Base-by-base conservation (phyloP, 2,888 invertebrate genomes). In the Erebia epiphron region DNA sequence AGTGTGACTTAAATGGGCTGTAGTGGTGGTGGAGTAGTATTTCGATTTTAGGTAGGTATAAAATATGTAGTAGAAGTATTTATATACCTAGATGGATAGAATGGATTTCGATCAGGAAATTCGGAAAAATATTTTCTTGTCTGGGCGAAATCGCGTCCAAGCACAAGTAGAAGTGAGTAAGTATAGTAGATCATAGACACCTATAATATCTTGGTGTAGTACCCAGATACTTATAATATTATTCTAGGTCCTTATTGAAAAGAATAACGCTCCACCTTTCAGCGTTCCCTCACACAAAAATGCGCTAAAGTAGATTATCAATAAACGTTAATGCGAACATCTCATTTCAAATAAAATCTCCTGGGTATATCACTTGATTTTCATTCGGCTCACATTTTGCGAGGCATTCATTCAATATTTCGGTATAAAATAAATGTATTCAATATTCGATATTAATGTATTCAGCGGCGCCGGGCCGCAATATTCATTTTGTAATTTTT, bases 401-500 rank as follows among this genome's bases (percentile, higher is more conserved):
- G 79, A 80, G 80, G 82, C 83, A 86, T 86, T 89, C 90, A 91
- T 89, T 89, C 83, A 83, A 90, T 89, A 90, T 91, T 90, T 89
- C 84, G 86, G 90, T 86, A 82, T 80, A 80, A 84, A 83, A 82
- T 86, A 90, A 92, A 90, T 87, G 91, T 91, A 92, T 92, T 91
- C 90, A 91, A 93, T 93, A 93, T 93, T 91, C 87, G 83, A 93
- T 93, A 92, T 93, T 92, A 93, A 92, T 87, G 91, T 92, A 93
- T 92, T 90, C 91, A 90, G 83, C 86, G 86, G 88, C 87, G 88
- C 56, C 56, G 56, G 86, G 21, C 86, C 91, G 91, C 90, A 89
- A 92, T 93, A 92, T 93, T 89, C 93, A 92, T 92, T 93, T 92
- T 92, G 92, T 93, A 92, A 93, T 92, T 93, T 92, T 92, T 92